Conservation (phyloP, 2,113 vertebrate genomes). For the Rafetus swinhoei region DNA sequence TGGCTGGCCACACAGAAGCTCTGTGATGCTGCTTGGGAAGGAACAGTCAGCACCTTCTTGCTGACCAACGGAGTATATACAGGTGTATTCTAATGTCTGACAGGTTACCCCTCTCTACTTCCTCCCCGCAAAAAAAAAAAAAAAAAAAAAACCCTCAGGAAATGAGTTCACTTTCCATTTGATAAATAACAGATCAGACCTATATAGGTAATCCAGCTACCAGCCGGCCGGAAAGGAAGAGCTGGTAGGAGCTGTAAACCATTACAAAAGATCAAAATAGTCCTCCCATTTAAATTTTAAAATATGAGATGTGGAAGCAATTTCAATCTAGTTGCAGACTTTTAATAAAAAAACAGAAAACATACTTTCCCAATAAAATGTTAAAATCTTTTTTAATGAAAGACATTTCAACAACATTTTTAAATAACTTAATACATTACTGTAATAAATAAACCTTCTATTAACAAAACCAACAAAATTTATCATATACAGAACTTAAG, state of each 20-base stretch:
- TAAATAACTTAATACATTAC: conserved; percentile 95
- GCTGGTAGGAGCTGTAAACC: background rate
- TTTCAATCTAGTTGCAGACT: conserved; percentile 52
- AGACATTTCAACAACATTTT: conserved; percentile 93
- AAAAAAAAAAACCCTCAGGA: background rate
- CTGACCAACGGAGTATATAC: background rate
- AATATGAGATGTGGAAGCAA: conserved; percentile 33
- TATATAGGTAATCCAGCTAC: background rate
- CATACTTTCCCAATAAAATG: conserved; percentile 84
- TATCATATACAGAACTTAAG: conserved; percentile 88
- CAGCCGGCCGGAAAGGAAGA: background rate
- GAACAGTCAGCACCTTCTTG: background rate
- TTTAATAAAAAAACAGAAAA: conserved; percentile 61
- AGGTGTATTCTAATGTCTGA: background rate
- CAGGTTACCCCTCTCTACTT: background rate
- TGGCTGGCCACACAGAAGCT: background rate
- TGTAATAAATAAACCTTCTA: conserved; percentile 90
- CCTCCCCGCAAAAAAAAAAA: background rate
- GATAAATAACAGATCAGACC: background rate
- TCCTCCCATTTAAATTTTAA: conserved; percentile 39
- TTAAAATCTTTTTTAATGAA: conserved; percentile 95
- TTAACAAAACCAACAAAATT: conserved; percentile 86
- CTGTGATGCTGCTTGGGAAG: background rate
- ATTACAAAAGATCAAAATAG: background rate
- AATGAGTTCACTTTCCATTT: background rate